Conservation (phyloP, 2,797 vertebrate species). For the Characodon lateralis region DNA sequence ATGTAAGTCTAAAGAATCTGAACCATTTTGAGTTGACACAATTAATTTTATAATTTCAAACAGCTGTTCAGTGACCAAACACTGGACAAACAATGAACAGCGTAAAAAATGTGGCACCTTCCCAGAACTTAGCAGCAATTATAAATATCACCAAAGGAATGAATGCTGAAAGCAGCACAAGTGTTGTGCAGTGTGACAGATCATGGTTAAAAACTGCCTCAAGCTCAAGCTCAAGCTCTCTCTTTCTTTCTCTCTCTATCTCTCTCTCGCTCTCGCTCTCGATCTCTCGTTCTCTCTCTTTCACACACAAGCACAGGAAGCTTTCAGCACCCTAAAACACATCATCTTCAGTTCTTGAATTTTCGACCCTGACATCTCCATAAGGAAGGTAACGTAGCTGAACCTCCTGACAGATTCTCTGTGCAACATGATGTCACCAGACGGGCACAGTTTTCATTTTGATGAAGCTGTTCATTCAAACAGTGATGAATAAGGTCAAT, state of each 20-base stretch:
- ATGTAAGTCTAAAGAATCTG: background rate
- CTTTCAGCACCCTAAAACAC: slow-evolving; percentile 18
- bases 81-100: slow-evolving; percentile 5
- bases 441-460: slow-evolving; percentile 12
- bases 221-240: background rate
- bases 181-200: slow-evolving; percentile 40
- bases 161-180: slow-evolving; percentile 29
- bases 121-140: slow-evolving; percentile 16
- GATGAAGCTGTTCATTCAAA: slow-evolving; percentile 4
- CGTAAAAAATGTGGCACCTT: slow-evolving; percentile 1
- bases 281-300: slow-evolving; percentile 15
- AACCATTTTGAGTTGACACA: background rate
- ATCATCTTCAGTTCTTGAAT: slow-evolving; percentile 11
- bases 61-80: slow-evolving; percentile 36
- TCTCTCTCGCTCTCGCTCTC: slow-evolving; percentile 2
- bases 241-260: too few relatives aligned
- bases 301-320: background rate
- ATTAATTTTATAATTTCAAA: slow-evolving; percentile 7
- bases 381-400: slow-evolving; percentile 18
- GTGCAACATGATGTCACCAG: background rate
- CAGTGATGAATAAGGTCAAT: slow-evolving; percentile 11
- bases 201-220: slow-evolving; percentile 20
- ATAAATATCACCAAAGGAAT: slow-evolving; percentile 25
- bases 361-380: slow-evolving; percentile 33
- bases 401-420: background rate